A percentile compares a stretch with the other conserved stretches of the same genome.
Evolutionary conservation across 2,113 vertebrate species (phyloP).

Genomic region (Tragelaphus imberbis): DNA sequence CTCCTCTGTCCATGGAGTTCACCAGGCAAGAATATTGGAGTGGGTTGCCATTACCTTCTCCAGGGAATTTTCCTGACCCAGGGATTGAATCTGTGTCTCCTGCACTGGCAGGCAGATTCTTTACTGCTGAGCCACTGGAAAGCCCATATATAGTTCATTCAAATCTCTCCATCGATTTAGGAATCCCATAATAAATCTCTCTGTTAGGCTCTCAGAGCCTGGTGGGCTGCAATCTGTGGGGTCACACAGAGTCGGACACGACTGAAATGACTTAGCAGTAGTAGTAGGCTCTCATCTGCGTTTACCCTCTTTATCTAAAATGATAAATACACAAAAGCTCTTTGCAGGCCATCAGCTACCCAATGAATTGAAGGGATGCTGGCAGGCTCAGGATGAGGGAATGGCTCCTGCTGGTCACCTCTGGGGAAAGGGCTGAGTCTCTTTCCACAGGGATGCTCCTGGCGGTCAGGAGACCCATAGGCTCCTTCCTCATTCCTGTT

Average conservation of each 20-base stretch:
- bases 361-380: neutral
- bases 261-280: too few relatives aligned
- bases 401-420: accelerated
- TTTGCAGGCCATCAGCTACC: neutral
- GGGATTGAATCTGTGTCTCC: neutral
- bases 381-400: neutral
- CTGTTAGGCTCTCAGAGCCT: too few relatives aligned
- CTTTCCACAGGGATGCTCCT: too few relatives aligned
- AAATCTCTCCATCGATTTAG: neutral
- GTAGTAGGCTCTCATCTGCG: accelerated
- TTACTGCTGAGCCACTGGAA: neutral
- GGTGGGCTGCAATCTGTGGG: too few relatives aligned
- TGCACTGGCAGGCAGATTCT: neutral
- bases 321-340: neutral
- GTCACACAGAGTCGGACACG: too few relatives aligned
- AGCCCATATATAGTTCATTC: neutral
- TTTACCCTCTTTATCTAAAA: neutral
- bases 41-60: neutral
- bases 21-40: neutral
- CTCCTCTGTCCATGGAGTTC: neutral
- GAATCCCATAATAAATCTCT: neutral
- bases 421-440: neutral
- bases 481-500: neutral
- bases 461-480: neutral
- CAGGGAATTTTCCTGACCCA: neutral